A percentile compares a stretch with the other conserved stretches of the same genome.
Evolutionary conservation across 1,140 invertebrate genomes (phyloP).

Genomic region (Latrodectus geometricus): DNA sequence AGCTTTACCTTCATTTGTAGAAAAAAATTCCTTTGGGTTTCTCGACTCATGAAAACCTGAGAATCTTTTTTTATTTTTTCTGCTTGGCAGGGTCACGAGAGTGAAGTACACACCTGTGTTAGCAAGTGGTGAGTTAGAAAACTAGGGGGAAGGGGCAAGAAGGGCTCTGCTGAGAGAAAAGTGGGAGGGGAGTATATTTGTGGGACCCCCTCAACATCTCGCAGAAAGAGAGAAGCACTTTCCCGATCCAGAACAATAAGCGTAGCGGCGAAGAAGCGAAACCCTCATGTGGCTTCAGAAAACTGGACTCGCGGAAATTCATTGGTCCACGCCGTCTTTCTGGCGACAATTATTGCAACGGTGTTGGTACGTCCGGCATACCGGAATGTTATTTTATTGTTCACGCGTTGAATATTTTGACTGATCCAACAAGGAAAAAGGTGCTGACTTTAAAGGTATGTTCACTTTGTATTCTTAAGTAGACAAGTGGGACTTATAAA

Average conservation of each 20-base stretch:
- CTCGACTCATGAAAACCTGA: background rate
- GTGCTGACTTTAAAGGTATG: conserved; percentile 31
- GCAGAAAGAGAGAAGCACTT: conserved; percentile 14
- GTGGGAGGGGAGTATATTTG: background rate
- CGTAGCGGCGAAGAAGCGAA: conserved; percentile 11
- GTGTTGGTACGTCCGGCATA: conserved; percentile 11
- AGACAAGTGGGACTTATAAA: too few relatives aligned
- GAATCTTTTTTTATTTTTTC: background rate
- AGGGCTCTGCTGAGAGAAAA: conserved; percentile 12
- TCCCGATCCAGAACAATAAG: conserved; percentile 33
- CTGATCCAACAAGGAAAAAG: conserved; percentile 44
- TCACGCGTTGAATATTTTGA: background rate
- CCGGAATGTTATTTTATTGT: background rate
- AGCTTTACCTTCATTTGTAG: too few relatives aligned
- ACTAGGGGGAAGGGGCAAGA: background rate
- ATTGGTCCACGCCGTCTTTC: background rate
- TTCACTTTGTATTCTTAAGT: background rate
- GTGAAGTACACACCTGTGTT: background rate
- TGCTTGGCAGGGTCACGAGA: background rate
- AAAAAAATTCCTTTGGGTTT: too few relatives aligned
- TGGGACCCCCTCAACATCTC: conserved; percentile 3
- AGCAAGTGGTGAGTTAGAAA: background rate
- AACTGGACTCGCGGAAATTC: conserved; percentile 33
- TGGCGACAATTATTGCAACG: conserved; percentile 41
- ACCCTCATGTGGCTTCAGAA: conserved; percentile 32